Evolutionary conservation across 2,797 vertebrate species (phyloP).

Genomic region (Megalops cyprinoides): DNA sequence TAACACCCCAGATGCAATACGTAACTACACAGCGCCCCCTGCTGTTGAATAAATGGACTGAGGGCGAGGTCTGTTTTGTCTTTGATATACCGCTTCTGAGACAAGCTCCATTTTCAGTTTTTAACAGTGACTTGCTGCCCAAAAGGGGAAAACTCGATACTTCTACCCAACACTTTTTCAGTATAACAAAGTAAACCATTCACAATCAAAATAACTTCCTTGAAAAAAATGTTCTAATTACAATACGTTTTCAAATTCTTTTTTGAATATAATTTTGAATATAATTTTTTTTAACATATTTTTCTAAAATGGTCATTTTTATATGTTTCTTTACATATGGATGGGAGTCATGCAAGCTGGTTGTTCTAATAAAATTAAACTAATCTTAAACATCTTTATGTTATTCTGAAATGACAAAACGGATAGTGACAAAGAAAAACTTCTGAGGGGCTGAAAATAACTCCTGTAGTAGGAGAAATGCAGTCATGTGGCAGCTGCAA

Average conservation of each 20-base stretch:
- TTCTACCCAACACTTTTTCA: conserved; percentile 3
- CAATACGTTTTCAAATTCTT: neutral
- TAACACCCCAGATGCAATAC: neutral
- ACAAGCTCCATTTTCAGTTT: neutral
- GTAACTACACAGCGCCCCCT: conserved; percentile 21
- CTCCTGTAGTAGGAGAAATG: neutral
- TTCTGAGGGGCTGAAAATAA: neutral
- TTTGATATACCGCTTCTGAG: neutral
- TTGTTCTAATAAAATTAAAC: neutral
- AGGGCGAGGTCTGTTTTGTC: neutral
- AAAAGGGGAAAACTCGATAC: neutral
- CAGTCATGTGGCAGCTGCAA: neutral
- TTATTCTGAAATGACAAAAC: neutral
- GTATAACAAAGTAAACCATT: neutral
- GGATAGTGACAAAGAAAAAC: neutral
- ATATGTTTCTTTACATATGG: neutral
- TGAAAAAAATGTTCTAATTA: neutral
- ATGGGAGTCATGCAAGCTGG: neutral
- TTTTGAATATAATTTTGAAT: neutral
- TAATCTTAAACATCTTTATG: neutral
- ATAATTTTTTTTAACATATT: neutral
- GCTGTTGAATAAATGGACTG: conserved; percentile 21
- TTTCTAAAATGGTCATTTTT: neutral
- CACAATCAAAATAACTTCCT: neutral
- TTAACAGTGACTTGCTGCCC: neutral